phyloP scores from a whole-genome alignment of 2,888 invertebrate genomes.

The Anaspis maculata region DNA sequence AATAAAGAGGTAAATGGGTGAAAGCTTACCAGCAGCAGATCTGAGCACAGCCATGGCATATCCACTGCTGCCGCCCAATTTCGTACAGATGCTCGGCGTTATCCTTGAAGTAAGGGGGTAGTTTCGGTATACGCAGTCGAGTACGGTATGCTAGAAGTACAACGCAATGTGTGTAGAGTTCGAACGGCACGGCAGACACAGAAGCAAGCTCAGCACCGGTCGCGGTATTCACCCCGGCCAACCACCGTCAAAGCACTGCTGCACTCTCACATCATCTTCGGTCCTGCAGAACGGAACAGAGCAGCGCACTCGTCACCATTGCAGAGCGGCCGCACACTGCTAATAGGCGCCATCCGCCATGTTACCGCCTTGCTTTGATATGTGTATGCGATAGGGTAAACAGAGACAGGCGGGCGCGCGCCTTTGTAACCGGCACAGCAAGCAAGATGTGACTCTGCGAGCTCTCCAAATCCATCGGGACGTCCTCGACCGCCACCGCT shows the following conservation, averaged over 20 bases:
- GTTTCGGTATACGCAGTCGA: too few relatives aligned
- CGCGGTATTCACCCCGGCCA: conserved; percentile 13
- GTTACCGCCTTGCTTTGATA: conserved; percentile 29
- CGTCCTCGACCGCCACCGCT: conserved; percentile 18
- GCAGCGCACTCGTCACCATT: conserved; percentile 26
- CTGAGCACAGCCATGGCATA: conserved; percentile 42
- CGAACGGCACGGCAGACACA: too few relatives aligned
- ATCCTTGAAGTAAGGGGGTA: too few relatives aligned
- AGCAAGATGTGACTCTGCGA: conserved; percentile 19
- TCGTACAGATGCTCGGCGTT: too few relatives aligned
- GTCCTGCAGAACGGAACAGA: conserved; percentile 27
- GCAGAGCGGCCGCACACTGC: conserved; percentile 30
- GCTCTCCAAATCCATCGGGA: conserved; percentile 18
- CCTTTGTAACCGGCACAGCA: conserved; percentile 17
- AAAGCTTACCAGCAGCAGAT: conserved; percentile 41
- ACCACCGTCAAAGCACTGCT: conserved; percentile 10
- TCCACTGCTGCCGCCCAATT: conserved; percentile 5
- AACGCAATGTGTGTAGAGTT: too few relatives aligned
- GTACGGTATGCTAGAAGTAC: too few relatives aligned
- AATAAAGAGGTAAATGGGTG: too few relatives aligned
- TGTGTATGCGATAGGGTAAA: conserved; percentile 31
- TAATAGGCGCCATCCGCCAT: conserved; percentile 36
- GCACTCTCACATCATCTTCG: conserved; percentile 14
- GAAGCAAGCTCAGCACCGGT: conserved; percentile 9
- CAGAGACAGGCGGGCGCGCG: conserved; percentile 24